phyloP scores from a whole-genome alignment of 1,140 invertebrate species.

The roundworm (Caenorhabditis elegans) region DNA sequence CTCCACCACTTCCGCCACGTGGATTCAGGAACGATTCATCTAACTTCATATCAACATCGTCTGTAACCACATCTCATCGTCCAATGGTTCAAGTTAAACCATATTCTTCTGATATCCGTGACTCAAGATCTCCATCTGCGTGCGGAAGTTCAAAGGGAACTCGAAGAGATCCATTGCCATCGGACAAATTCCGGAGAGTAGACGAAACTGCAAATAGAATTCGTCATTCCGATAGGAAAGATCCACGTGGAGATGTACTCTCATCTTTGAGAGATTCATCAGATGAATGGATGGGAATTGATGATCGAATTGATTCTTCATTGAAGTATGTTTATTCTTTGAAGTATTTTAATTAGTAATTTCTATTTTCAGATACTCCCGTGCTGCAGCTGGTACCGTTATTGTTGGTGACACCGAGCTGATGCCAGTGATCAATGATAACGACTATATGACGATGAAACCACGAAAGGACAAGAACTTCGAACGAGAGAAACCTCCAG shows the following conservation, averaged over 20 bases:
- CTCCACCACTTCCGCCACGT: constrained; percentile 49
- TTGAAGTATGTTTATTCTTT: neutral
- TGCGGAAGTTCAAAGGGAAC: constrained; percentile 10
- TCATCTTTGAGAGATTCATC: constrained; percentile 11
- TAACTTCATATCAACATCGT: neutral
- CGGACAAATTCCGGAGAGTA: neutral
- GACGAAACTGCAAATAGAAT: neutral
- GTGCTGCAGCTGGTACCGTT: constrained; percentile 6
- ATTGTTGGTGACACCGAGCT: constrained; percentile 33
- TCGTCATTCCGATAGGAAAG: neutral
- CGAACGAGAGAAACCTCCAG: neutral
- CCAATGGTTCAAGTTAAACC: constrained; percentile 33
- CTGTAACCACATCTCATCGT: neutral
- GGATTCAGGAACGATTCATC: constrained; percentile 26
- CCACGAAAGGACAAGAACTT: constrained; percentile 38
- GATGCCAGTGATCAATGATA: constrained; percentile 40
- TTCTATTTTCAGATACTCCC: constrained; percentile 9
- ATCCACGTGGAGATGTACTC: neutral
- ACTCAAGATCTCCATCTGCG: constrained; percentile 1
- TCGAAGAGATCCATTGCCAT: neutral
- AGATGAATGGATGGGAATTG: constrained; percentile 39
- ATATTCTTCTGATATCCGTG: constrained; percentile 18
- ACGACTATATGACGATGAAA: constrained; percentile 52
- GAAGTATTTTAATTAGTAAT: neutral
- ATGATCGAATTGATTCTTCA: constrained; percentile 23